Base-by-base conservation (phyloP, 2,888 invertebrate species). In the Platycheirus rosarum region DNA sequence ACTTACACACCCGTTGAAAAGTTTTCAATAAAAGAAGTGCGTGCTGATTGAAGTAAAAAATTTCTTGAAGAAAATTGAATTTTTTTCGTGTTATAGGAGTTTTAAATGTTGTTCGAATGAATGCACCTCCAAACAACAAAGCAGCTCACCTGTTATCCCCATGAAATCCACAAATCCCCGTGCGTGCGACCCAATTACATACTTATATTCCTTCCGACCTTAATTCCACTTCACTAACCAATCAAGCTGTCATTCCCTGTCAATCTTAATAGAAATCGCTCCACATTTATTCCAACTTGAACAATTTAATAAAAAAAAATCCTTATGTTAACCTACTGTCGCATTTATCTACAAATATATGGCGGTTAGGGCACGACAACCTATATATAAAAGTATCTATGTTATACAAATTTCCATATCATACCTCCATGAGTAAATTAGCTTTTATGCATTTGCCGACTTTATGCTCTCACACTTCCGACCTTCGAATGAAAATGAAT, bases 291-390 rank as follows among this genome's bases (percentile, higher is more conserved):
- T 37, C 32, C 51, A 46, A 73, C 32, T 69, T 46, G 26, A 63
- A 44, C 46, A 73, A 55, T 46, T 65, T 55, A 70, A 49, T 60
- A 57, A 60, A 70, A 49, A 46, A 46, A 48, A 48, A 14, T 35
- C 18, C 6, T 44, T 11, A 16, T 48, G 3, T 53, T 18, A 53
- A 32, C 18, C 32, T 11, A 7, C 51, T 53, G 18, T 6, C 16
- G 51, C 9, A 3, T 29, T 2, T n/a, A 13, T 6, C 0, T 8
- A 9, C 3, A 9, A 13, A 13, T 26, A 8, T 14, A 29, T n/a
- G n/a, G n/a, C n/a, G n/a, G n/a, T n/a, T n/a, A n/a, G n/a, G n/a
- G n/a, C n/a, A n/a, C n/a, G n/a, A n/a, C n/a, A n/a, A n/a, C n/a
- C n/a, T n/a, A n/a, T n/a, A n/a, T n/a, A n/a, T 9, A 13, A 0